These are phyloP conservation scores for Pomacea canaliculata DNA, from an alignment of 2,888 invertebrate genomes.

Conservation along the genomic window DNA sequence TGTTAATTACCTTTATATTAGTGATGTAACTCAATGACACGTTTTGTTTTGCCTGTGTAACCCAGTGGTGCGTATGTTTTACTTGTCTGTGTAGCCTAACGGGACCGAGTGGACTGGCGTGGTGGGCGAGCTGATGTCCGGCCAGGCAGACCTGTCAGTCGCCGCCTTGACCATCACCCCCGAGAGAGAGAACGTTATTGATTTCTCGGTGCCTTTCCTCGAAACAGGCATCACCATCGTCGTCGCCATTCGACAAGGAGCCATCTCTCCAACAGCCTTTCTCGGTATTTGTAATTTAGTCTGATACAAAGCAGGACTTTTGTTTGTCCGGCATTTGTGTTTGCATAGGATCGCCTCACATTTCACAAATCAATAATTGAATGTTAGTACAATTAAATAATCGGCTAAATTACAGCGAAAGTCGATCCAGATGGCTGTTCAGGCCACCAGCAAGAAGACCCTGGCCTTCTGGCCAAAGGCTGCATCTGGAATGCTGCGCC, in stretches of 20 bases:
- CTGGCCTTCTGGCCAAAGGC: no score
- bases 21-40: no score
- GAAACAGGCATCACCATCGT: conserved; percentile 71
- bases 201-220: conserved; percentile 69
- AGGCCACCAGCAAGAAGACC: no score
- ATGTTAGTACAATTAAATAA: no score
- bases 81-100: conserved; percentile 1
- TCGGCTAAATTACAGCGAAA: no score
- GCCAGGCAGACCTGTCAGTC: conserved; percentile 68
- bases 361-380: no score
- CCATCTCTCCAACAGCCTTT: conserved; percentile 70
- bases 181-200: conserved; percentile 61
- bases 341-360: background rate
- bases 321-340: background rate
- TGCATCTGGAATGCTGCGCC: no score
- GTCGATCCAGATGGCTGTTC: no score
- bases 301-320: background rate
- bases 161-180: conserved; percentile 69
- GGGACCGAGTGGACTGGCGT: conserved; percentile 65
- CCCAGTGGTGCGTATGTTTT: background rate
- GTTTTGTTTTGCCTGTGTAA: background rate
- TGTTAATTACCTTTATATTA: no score
- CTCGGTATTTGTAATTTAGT: conserved; percentile 54
- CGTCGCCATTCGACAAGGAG: conserved; percentile 68
- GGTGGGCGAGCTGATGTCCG: conserved; percentile 59